Conservation (phyloP, 2,888 invertebrate genomes). For the Archips crataeganus region DNA sequence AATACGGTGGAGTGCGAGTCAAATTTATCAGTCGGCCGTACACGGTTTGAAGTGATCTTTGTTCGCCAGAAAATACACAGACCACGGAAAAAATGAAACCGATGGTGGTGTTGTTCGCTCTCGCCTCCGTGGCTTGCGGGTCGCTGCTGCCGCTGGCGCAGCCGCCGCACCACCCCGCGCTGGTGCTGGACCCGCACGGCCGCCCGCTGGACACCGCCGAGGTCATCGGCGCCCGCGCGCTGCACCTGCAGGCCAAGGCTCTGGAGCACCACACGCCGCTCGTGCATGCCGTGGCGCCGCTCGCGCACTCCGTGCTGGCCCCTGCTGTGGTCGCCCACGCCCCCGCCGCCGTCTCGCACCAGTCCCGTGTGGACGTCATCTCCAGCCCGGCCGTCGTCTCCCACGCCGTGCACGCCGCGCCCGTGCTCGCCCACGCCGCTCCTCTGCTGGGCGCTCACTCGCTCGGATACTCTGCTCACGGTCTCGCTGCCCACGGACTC, state of each 20-base stretch:
- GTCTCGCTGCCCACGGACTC: conserved; percentile 50
- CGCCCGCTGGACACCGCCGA: conserved; percentile 55
- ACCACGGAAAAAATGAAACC: conserved; percentile 75
- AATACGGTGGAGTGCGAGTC: conserved; percentile 50
- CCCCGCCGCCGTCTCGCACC: conserved; percentile 59
- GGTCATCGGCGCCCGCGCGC: conserved; percentile 50
- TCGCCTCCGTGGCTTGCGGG: conserved; percentile 86
- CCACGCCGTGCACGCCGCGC: conserved; percentile 46
- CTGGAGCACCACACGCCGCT: conserved; percentile 46
- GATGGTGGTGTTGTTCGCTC: conserved; percentile 88
- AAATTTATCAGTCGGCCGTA: conserved; percentile 69
- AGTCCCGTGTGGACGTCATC: conserved; percentile 64
- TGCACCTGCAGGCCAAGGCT: conserved; percentile 53
- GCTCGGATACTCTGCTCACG: conserved; percentile 50
- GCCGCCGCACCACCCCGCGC: conserved; percentile 55
- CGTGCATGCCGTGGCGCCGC: conserved; percentile 56
- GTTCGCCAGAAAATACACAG: conserved; percentile 70
- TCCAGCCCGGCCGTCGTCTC: conserved; percentile 61
- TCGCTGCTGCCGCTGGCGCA: conserved; percentile 78
- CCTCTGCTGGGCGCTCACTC: conserved; percentile 52
- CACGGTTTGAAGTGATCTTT: conserved; percentile 71
- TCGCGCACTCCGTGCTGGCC: conserved; percentile 45
- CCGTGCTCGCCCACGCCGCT: conserved; percentile 43
- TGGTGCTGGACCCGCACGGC: conserved; percentile 52
- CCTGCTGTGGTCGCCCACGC: conserved; percentile 50